Evolutionary conservation across 1,140 invertebrate species (phyloP), one percentile per base, ranked within the genome.

Genomic region (Neodiprion fabricii): DNA sequence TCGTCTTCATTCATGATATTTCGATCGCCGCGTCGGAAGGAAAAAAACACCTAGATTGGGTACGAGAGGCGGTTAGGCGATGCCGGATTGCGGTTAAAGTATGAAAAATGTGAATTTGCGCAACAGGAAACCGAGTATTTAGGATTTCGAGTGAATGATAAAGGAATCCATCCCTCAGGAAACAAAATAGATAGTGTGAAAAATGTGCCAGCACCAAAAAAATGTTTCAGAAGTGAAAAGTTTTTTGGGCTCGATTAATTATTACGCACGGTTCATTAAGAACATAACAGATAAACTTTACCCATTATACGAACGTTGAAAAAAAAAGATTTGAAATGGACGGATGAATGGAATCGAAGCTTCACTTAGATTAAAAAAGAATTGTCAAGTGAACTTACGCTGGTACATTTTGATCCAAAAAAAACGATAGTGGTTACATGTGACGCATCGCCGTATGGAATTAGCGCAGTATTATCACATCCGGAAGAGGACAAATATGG

Each of bases 211-310:
- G 70, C 50, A 14, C 50, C 50, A 66, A 9, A 23, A 71, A 1
- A 82, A 81, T 61, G 74, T 84, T 12, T 72, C 76, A 4, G 14
- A 79, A 61, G 61, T 82, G 8, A 74, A 75, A 71, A 77, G 76
- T 72, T 82, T 79, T 75, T 61, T 82, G 23, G 81, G 80, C 11
- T 70, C 77, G 65, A 74, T 81, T 9, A 84, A 81, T 75, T 84
- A 81, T 78, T 84, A 82, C 77, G 74, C 77, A 0, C 80, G 82
- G 75, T 87, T 87, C 76, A 76, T 87, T 47, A 67, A 71, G 14
- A 82, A 86, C 74, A 75, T 85, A 14, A 77, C 79, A 17, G 53
- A 73, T 21, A 76, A 74, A 17, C 75, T 85, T 74, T 49, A 48
- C 10, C 83, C 83, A 1, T 77, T 86, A 66, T 83, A 77, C 66